These are phyloP conservation scores for Nephotettix cincticeps DNA, from an alignment of 1,140 invertebrate species.

Conservation along the genomic window DNA sequence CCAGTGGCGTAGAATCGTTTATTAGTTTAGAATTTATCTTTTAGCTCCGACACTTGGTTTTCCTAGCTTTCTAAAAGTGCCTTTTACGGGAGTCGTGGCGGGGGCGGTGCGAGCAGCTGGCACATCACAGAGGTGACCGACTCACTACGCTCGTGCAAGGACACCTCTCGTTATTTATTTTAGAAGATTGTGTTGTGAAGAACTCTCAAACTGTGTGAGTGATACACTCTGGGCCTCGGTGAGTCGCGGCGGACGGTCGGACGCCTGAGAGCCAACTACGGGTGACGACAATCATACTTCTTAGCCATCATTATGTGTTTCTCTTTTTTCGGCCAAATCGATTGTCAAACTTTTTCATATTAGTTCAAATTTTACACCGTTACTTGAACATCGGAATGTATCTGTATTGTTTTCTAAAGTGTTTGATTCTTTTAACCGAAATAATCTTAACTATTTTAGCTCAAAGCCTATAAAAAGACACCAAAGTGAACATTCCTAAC, in stretches of 20 bases:
- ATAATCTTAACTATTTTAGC: neutral
- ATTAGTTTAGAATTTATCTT: constrained; percentile 8
- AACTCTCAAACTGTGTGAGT: constrained; percentile 3
- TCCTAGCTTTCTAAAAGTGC: constrained; percentile 21
- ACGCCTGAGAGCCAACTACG: neutral
- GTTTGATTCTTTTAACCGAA: too few relatives aligned
- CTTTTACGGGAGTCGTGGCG: neutral
- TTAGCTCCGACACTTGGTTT: constrained; percentile 12
- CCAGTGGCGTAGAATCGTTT: neutral
- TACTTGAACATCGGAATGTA: too few relatives aligned
- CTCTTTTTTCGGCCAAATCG: too few relatives aligned
- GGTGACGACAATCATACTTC: neutral
- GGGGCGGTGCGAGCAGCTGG: too few relatives aligned
- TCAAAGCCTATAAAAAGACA: neutral
- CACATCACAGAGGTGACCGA: too few relatives aligned
- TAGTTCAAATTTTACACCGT: too few relatives aligned
- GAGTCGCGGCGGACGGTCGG: neutral
- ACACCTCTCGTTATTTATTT: neutral
- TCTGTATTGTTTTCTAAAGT: too few relatives aligned
- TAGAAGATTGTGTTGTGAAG: constrained; percentile 9
- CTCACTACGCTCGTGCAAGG: too few relatives aligned
- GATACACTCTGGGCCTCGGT: too few relatives aligned
- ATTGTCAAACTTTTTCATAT: too few relatives aligned
- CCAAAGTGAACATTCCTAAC: constrained; percentile 3
- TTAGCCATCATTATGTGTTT: too few relatives aligned